Base-by-base conservation (phyloP, 1,140 invertebrate species). In the Scaptomyza graminum region DNA sequence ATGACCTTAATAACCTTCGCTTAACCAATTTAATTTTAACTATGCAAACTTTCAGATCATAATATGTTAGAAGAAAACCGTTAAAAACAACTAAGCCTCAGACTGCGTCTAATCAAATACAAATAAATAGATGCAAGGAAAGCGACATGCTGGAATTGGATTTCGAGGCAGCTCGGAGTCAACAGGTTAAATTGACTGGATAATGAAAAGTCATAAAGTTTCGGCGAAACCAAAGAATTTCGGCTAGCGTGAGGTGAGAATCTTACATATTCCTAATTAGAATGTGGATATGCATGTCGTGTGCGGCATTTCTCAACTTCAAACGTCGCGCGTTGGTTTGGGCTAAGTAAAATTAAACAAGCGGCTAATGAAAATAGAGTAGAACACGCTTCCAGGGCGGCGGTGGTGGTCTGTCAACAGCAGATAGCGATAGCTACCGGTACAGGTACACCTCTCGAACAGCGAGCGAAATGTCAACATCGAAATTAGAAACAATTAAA, bases 401-500 rank as follows among this genome's bases (percentile, higher is more conserved):
- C 51, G 67, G 66, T 68, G 31, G 80, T 46, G 67, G 66, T 68
- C 75, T 70, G 80, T 81, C 82, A 87, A 88, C 83, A 88, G 8
- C 47, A 71, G 78, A 81, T 85, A 78, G 74, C 74, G 65, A 7
- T 11, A 13, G 18, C 12, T 56, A 8, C 22, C 18, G 6, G 54
- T 39, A 18, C 55, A 52, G 62, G 46, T 9, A 16, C 22, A 22
- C 5, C 28, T 25, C 2, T 25, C 25, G 2, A 5, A 25, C 13
- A 25, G 28, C 9, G 12, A 28, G 61, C 51, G 47, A 37, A 64
- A 59, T 66, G 80, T 84, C 81, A 84, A 84, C 80, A 84, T 34
- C 28, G 64, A 85, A 85, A 84, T 85, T 85, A 85, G 80, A 84
- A 84, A 81, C 77, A 80, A 84, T 84, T 84, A 85, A 85, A 76